Base-by-base conservation (phyloP, 92 coral and sea anemone species). In the Parazoanthus swiftii region DNA sequence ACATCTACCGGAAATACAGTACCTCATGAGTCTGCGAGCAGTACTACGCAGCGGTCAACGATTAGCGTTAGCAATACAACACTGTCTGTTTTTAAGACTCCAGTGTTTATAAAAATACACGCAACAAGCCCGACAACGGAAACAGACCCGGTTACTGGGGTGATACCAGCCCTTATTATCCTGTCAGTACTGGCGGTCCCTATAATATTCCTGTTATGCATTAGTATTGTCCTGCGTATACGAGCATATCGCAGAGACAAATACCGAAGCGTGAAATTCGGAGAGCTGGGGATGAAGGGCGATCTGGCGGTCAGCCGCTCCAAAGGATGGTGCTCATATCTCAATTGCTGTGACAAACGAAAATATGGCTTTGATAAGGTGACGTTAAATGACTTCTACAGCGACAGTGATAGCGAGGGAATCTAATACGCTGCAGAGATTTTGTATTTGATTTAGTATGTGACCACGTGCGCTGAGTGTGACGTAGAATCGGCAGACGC, bases 331-430 rank as follows among this genome's bases (percentile, higher is more conserved):
- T 93, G 94, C 81, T 91, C 93, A 0, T 97, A 95, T 74, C 83
- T 97, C 90, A 97, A 97, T 89, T 97, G 99, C 89, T 97, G 94
- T 67, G 86, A 90, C 48, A 92, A 85, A 48, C 92, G 92, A 86
- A 86, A 84, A 38, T 95, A 95, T 88, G 92, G 92, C 67, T 95
- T 95, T 75, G 94, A 93, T 86, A 89, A 92, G 63, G 98, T 95
- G 81, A 93, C 95, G 29, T 59, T 95, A 13, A 92, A 93, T 59
- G 98, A 95, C 77, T 95, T 93, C 73, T 95, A 95, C 91, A 93
- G 96, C 81, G 98, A 95, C 29, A 91, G 94, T 42, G 98, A 95
- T 56, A 95, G 98, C 80, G 98, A 95, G 16, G 98, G 96, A n/a
- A 94, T 94, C 21, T 94, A 54, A 89, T 76, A 37, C 70, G 7